A percentile compares a stretch with the other conserved stretches of the same genome.
Conservation (phyloP, 2,113 vertebrate species). For the Girardinichthys multiradiatus region DNA sequence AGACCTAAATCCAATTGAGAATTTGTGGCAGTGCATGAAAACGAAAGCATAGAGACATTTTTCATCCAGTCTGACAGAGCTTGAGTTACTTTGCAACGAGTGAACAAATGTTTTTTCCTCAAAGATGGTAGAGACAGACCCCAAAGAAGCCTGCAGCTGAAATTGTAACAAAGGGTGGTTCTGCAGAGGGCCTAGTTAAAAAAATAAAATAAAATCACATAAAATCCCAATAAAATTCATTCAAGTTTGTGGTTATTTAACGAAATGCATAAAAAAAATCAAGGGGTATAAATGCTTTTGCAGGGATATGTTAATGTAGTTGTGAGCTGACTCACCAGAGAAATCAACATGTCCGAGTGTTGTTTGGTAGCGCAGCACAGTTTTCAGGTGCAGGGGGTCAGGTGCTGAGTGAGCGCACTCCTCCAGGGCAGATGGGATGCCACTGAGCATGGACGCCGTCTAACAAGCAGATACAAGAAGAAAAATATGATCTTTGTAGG, state of each 20-base stretch:
- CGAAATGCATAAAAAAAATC: too few relatives aligned
- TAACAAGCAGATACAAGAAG: constrained; percentile 18
- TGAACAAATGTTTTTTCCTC: too few relatives aligned
- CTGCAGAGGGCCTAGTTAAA: too few relatives aligned
- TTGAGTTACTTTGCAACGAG: too few relatives aligned
- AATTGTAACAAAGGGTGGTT: background rate
- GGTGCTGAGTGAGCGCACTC: constrained; percentile 73
- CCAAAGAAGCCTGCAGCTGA: background rate
- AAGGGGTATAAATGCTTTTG: background rate
- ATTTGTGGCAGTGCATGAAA: too few relatives aligned
- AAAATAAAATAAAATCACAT: too few relatives aligned
- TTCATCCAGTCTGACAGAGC: too few relatives aligned
- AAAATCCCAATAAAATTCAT: background rate
- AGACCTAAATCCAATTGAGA: background rate
- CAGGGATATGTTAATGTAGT: background rate
- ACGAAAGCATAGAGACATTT: too few relatives aligned
- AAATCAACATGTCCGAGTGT: constrained; percentile 62
- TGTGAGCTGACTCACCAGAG: constrained; percentile 47
- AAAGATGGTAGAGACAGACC: too few relatives aligned
- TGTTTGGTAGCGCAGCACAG: constrained; percentile 70
- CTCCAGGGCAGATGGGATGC: constrained; percentile 69
- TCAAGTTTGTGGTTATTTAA: background rate
- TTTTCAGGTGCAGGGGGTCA: constrained; percentile 64
- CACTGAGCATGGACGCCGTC: constrained; percentile 70
- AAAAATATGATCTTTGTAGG: background rate